Base-by-base conservation (phyloP, 2,888 invertebrate genomes). In the Cheilosia soror region DNA sequence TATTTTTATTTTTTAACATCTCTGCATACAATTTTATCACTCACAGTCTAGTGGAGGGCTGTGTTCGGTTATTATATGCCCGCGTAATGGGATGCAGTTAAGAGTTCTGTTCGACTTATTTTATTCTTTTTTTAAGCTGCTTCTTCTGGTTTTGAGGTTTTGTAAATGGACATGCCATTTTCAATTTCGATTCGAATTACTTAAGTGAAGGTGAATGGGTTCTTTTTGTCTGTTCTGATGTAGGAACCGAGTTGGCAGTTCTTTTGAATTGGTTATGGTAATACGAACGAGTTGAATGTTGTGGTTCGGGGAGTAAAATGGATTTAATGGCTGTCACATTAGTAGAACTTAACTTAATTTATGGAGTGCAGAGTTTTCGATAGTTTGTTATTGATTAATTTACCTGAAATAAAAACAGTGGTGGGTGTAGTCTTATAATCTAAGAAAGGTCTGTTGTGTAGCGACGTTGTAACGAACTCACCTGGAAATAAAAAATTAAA, bases 171-270 rank as follows among this genome's bases (percentile, higher is more conserved):
- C 68, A 78, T 63, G 69, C 69, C 68, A 69, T 71, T 69, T 69
- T 69, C 68, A 69, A 77, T 77, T 77, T 69, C 37, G 33, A 60
- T 62, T 68, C 69, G 69, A 78, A 78, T 78, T 78, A 71, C n/a
- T 78, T 55, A 63, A 71, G 62, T 71, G 55, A 40, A 71, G 44
- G 63, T 47, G 42, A 58, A 49, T 42, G 57, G 20, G 33, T 7
- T 47, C 25, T 47, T 42, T 31, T 60, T 47, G 40, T 55, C 57
- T 49, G 11, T 20, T 20, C 11, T n/a, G 27, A 29, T 29, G 2
- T 4, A 20, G 9, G 55, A 51, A 40, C 11, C 20, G 29, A 49
- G 25, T 42, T 57, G 58, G 29, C 51, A 37, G 58, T 58, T 25
- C 76, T 66, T 66, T 51, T 20, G 25, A 40, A 44, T 66, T 75